Evolutionary conservation across 2,113 vertebrate genomes (phyloP).

Genomic region (Martes martes): DNA sequence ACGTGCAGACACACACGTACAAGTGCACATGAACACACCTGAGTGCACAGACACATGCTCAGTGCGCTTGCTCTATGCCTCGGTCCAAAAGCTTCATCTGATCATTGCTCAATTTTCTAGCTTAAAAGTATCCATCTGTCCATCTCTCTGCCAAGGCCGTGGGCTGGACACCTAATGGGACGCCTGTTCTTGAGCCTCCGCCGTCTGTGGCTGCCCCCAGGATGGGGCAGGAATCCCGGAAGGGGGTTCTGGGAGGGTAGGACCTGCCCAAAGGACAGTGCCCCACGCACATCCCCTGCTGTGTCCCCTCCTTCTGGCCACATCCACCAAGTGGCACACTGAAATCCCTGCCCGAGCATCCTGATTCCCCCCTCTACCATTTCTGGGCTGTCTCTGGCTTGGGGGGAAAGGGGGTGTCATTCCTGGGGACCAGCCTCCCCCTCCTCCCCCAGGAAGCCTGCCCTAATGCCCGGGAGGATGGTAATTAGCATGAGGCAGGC

Average conservation of each 20-base stretch:
- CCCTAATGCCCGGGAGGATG: slow-evolving; percentile 77
- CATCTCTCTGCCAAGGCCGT: slow-evolving; percentile 39
- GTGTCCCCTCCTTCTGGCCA: not conserved
- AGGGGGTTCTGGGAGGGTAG: not conserved
- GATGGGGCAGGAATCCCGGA: not conserved
- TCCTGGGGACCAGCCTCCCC: not conserved
- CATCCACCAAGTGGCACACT: too few species aligned
- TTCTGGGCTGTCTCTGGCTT: not conserved
- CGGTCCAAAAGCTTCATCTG: not conserved
- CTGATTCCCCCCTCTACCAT: too few species aligned
- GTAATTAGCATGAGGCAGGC: slow-evolving; percentile 82
- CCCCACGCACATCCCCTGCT: not conserved
- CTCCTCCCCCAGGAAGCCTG: slow-evolving; percentile 62
- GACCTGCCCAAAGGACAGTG: not conserved
- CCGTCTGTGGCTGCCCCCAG: not conserved
- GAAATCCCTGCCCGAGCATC: not conserved
- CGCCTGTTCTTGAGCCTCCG: not conserved
- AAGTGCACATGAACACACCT: too few species aligned
- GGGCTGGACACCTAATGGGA: not conserved
- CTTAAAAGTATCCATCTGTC: slow-evolving; percentile 37
- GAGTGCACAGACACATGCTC: not conserved
- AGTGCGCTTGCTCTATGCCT: not conserved
- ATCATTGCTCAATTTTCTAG: slow-evolving; percentile 33
- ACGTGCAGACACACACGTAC: too few species aligned
- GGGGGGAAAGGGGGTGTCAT: not conserved